Conservation (phyloP, 2,888 invertebrate genomes). For the Unio pictorum region DNA sequence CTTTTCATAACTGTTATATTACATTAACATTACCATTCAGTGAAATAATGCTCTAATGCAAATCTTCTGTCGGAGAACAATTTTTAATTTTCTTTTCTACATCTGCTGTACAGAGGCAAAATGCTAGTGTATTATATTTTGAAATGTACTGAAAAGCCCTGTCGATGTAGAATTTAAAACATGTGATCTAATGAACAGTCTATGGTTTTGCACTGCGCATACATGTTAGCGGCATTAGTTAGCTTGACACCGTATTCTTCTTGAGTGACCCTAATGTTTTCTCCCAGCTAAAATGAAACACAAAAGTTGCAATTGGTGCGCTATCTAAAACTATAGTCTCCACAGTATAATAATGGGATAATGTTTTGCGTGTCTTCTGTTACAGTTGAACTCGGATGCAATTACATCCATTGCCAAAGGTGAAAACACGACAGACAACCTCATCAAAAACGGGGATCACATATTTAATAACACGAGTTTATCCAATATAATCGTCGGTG, state of each 20-base stretch:
- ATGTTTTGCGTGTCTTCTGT: too few species aligned
- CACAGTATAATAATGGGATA: background rate
- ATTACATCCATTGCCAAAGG: background rate
- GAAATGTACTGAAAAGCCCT: too few species aligned
- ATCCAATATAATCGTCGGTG: constrained; percentile 52
- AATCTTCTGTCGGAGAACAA: too few species aligned
- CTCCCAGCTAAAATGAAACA: too few species aligned
- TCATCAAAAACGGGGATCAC: constrained; percentile 1
- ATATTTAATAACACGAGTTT: constrained; percentile 48
- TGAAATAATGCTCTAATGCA: background rate
- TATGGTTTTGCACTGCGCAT: too few species aligned
- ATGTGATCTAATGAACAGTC: too few species aligned
- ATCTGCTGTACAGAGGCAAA: background rate
- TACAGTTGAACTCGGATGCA: background rate
- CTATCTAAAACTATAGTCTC: background rate
- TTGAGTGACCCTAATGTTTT: too few species aligned
- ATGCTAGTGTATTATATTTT: too few species aligned
- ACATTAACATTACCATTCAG: background rate
- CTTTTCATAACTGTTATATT: background rate
- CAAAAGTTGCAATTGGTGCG: too few species aligned
- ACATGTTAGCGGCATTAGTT: too few species aligned
- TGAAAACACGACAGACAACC: constrained; percentile 1
- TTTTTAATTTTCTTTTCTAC: background rate
- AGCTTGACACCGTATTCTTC: too few species aligned
- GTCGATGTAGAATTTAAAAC: too few species aligned